Evolutionary conservation across 2,888 invertebrate genomes (phyloP).

Genomic region (Volucella inanis): DNA sequence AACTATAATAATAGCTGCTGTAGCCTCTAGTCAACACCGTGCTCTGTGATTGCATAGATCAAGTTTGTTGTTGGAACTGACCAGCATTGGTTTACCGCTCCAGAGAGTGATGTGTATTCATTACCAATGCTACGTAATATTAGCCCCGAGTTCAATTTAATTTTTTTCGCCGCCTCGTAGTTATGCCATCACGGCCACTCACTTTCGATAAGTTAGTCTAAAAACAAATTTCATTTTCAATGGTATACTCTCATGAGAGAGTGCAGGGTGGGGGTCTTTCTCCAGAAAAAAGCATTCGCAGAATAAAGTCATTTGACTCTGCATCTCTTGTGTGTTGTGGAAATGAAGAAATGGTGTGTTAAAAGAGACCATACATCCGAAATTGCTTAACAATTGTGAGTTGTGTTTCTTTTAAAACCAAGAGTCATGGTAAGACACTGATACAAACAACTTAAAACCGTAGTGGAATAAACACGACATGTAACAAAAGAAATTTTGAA

Average conservation of each 20-base stretch:
- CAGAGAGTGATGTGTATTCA: slow-evolving; percentile 41
- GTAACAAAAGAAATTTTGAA: slow-evolving; percentile 51
- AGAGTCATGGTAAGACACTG: slow-evolving; percentile 47
- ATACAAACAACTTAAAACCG: slow-evolving; percentile 61
- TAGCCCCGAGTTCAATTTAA: slow-evolving; percentile 30
- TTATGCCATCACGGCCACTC: slow-evolving; percentile 67
- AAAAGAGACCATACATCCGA: slow-evolving; percentile 67
- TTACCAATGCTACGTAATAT: slow-evolving; percentile 54
- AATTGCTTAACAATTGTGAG: slow-evolving; percentile 42
- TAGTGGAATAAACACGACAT: slow-evolving; percentile 53
- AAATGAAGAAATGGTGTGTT: slow-evolving; percentile 42
- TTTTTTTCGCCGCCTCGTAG: slow-evolving; percentile 51
- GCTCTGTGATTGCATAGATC: too few species aligned
- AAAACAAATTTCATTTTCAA: slow-evolving; percentile 31
- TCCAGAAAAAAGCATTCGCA: slow-evolving; percentile 38
- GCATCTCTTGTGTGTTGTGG: slow-evolving; percentile 54
- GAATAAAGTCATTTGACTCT: slow-evolving; percentile 20
- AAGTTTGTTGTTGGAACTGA: too few species aligned
- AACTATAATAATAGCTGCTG: too few species aligned
- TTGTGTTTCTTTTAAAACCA: slow-evolving; percentile 66
- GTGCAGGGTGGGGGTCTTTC: slow-evolving; percentile 67
- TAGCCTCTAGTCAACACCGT: too few species aligned
- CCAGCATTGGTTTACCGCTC: not conserved
- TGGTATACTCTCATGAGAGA: slow-evolving; percentile 37
- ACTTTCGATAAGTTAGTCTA: slow-evolving; percentile 36